Evolutionary conservation across 2,797 vertebrate species (phyloP), one percentile per base, ranked within the genome.

Genomic region (Cryptoblepharus egeriae): DNA sequence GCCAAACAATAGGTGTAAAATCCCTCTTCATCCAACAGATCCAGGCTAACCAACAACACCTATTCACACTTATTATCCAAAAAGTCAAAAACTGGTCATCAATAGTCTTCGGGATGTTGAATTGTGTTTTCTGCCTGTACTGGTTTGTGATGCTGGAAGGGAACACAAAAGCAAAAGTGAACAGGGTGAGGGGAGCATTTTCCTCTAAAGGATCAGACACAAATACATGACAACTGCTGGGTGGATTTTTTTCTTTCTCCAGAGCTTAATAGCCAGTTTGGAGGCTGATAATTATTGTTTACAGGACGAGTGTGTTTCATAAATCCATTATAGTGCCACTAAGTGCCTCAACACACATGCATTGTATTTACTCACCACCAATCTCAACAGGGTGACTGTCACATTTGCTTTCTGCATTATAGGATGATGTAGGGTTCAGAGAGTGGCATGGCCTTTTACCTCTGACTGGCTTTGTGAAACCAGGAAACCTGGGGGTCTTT

Each of bases 271-370:
- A 85, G 77, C 75, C 13, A 74, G 35, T 78, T 82, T 37, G 76
- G 82, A 55, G 87, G 76, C 74, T 70, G 83, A 22, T 13, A 74
- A 76, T 74, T 85, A 70, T 69, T 87, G 88, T 80, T 91, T 74
- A 3, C 88, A 63, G 81, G 57, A 37, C 35, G 22, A 77, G 7
- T 2, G 9, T 2, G 20, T 79, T 89, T 70, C 82, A 42, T 63
- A 80, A 37, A 32, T 49, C 58, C 39, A 82, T 81, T 79, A 80
- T 80, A 37, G 79, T 2, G 1, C 83, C 1, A 2, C 85, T 77
- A 7, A 89, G 57, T 74, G 5, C 63, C 79, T 68, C 1, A 61
- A 1, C 24, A 24, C 45, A 26, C 60, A 39, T 5, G 1, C n/a
- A 32, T 35, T 26, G 18, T 57, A 30, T 75, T 49, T 18, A 77